phyloP scores from a whole-genome alignment of 1,140 invertebrate species.

The Stenopsyche tienmushanensis region DNA sequence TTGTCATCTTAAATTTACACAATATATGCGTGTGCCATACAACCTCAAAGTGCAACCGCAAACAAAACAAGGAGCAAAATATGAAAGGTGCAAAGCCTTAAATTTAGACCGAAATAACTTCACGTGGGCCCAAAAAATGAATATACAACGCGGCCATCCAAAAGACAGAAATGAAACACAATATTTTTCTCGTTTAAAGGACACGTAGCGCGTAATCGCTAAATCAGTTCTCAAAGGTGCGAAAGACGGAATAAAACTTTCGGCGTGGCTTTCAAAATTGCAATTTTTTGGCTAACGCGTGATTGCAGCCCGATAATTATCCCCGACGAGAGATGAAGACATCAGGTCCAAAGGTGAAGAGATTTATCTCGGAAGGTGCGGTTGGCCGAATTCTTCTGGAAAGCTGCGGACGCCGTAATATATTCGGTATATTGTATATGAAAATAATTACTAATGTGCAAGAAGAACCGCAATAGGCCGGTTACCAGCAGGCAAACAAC shows the following conservation, averaged over 20 bases:
- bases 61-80: too few relatives aligned
- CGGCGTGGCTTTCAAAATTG: not conserved
- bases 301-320: not conserved
- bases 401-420: not conserved
- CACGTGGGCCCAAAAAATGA: not conserved
- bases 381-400: not conserved
- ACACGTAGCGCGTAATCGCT: not conserved
- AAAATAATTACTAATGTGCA: conserved; percentile 19
- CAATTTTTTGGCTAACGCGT: not conserved
- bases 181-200: not conserved
- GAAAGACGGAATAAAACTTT: conserved; percentile 5
- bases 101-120: conserved; percentile 11
- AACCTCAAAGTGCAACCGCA: too few relatives aligned
- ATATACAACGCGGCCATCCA: too few relatives aligned
- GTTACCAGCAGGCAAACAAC: conserved; percentile 21
- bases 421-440: not conserved
- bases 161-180: not conserved
- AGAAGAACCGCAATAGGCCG: conserved; percentile 3
- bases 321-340: not conserved
- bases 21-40: too few relatives aligned
- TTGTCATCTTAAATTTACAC: too few relatives aligned
- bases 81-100: too few relatives aligned
- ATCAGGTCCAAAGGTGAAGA: not conserved
- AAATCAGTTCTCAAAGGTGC: not conserved
- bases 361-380: conserved; percentile 7